Evolutionary conservation across 2,113 vertebrate genomes (phyloP), one percentile per base, ranked within the genome.

Genomic region (Epinephelus lanceolatus): DNA sequence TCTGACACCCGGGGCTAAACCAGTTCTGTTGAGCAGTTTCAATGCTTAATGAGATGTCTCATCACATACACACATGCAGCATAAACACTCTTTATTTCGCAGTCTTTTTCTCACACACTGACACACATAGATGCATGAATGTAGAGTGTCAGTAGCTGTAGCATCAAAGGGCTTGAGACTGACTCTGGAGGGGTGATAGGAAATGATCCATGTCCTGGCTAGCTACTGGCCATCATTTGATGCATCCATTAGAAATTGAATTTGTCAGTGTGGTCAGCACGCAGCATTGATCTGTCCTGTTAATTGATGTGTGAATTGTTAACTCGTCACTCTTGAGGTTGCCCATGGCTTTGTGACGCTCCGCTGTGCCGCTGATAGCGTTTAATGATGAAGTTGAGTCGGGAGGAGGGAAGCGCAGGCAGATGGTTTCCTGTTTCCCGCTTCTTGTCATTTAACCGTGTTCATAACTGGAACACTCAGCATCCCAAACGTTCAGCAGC

Each of bases 231-330:
- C 76, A 65, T 81, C 51, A 30, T 84, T 47, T 73, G 84, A 87
- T 56, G 65, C 73, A 27, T 84, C 68, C 77, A 77, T 86, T 82
- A 57, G 74, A 91, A 68, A 85, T 69, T 56, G 71, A 66, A 86
- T 83, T 70, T 85, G 85, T 90, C 82, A 84, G 67, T 18, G 59
- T 76, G 82, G 70, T 83, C 80, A 73, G 27, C 77, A 55, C 1
- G 40, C 9, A 40, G 66, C 73, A 85, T 92, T 37, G 88, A 89
- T 91, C 78, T 23, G 53, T 68, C 57, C 0, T 9, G 30, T 62
- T 90, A 82, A 88, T 66, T 83, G 77, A 91, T 75, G 80, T 68
- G 70, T 80, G 63, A 62, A 51, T 71, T 69, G 87, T 79, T 73
- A 82, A 76, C 55, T 72, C 63, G 5, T 59, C n/a, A 62, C 66